Percentiles rank a stretch among this genome's conserved stretches.
Conservation (phyloP, 2,113 vertebrate genomes). For the Nothoprocta pentlandii region DNA sequence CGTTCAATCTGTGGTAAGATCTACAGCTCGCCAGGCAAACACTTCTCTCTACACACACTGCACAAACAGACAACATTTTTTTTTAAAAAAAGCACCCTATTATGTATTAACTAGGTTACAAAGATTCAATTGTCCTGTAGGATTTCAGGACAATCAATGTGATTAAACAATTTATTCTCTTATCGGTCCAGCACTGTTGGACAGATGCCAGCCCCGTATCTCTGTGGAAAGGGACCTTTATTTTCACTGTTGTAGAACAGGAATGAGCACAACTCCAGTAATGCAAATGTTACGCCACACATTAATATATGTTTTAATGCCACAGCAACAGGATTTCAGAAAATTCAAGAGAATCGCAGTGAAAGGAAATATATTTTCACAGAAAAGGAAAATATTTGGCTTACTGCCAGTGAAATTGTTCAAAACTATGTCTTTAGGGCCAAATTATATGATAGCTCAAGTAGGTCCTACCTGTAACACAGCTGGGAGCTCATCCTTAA, state of each 20-base stretch:
- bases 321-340: conserved; percentile 17
- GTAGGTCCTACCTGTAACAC: not conserved
- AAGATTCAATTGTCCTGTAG: conserved; percentile 22
- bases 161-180: conserved; percentile 48
- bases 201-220: not conserved
- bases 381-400: not conserved
- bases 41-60: not conserved
- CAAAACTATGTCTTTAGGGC: not conserved
- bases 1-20: not conserved
- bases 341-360: not conserved
- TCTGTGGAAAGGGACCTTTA: not conserved
- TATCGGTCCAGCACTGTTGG: conserved; percentile 6
- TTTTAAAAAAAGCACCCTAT: not conserved
- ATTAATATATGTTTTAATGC: not conserved
- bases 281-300: not conserved
- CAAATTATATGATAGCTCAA: not conserved
- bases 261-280: conserved; percentile 24
- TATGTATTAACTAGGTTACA: conserved; percentile 34
- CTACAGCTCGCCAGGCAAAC: not conserved
- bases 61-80: not conserved
- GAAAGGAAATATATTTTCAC: not conserved
- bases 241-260: not conserved
- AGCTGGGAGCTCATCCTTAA: not conserved
- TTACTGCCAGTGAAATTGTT: not conserved
- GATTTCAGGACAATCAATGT: conserved; percentile 14